These are phyloP conservation scores for Trochalopteron elliotii DNA, from an alignment of 2,113 vertebrate genomes.

Conservation along the genomic window DNA sequence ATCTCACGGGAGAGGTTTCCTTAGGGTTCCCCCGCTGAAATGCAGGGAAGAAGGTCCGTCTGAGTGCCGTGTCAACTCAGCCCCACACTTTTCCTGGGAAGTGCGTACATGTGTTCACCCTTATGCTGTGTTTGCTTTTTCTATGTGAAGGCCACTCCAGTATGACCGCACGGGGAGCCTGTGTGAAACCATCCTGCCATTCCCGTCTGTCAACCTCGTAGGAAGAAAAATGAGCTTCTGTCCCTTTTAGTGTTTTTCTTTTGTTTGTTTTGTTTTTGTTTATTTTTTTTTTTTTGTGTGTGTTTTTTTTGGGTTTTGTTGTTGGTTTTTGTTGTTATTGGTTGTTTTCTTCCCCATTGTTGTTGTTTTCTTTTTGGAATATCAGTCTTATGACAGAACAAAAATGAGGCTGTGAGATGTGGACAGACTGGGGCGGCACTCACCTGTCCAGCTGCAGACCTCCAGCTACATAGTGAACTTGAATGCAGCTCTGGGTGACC, in stretches of 20 bases:
- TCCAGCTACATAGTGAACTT: neutral
- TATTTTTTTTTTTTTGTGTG: too few species aligned
- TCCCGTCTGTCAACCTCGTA: too few species aligned
- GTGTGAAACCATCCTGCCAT: neutral
- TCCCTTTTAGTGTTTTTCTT: accelerated
- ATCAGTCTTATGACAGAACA: neutral
- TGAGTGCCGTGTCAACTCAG: neutral
- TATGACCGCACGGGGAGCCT: accelerated
- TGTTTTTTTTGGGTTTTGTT: too few species aligned
- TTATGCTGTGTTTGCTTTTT: neutral
- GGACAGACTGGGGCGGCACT: accelerated
- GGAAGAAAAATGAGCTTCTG: neutral
- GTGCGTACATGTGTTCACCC: neutral
- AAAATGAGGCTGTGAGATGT: neutral
- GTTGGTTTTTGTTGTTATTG: neutral
- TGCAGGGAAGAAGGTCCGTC: accelerated
- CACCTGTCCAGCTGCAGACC: neutral
- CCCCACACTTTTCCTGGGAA: accelerated
- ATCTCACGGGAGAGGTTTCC: accelerated
- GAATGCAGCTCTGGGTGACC: neutral
- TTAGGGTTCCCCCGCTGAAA: accelerated
- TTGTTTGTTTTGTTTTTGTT: too few species aligned
- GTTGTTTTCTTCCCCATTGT: too few species aligned
- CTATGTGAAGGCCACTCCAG: neutral
- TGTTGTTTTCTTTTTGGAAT: neutral